Conservation (phyloP, 2,888 invertebrate genomes). For the Coecobrya sp. region DNA sequence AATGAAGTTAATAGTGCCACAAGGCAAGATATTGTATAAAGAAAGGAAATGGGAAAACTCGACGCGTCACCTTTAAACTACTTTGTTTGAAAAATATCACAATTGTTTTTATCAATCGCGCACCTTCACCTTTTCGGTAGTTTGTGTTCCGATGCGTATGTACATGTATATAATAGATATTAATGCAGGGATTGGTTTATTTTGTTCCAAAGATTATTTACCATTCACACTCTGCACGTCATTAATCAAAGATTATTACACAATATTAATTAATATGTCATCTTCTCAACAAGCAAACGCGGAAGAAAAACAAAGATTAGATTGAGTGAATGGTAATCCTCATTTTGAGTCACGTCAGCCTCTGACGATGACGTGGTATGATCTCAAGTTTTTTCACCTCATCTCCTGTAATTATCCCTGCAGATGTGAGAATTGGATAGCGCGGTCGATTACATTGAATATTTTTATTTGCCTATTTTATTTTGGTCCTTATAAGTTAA, state of each 20-base stretch:
- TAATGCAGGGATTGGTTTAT: background rate
- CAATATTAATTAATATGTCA: slow-evolving; percentile 45
- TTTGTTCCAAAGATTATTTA: background rate
- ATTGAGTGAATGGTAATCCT: background rate
- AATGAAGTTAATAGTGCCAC: too few relatives aligned
- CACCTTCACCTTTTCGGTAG: too few relatives aligned
- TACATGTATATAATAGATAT: background rate
- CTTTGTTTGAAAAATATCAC: too few relatives aligned
- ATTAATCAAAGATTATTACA: slow-evolving; percentile 35
- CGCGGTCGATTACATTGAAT: background rate
- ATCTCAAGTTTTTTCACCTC: background rate
- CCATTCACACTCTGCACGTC: background rate
- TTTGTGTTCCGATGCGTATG: too few relatives aligned
- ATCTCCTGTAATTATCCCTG: too few relatives aligned
- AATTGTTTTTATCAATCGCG: too few relatives aligned
- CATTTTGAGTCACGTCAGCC: background rate
- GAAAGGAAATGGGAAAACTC: too few relatives aligned
- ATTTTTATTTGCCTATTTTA: background rate
- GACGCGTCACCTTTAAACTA: too few relatives aligned
- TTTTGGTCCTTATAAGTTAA: background rate
- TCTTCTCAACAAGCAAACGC: background rate
- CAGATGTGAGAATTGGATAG: background rate
- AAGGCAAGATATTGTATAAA: too few relatives aligned
- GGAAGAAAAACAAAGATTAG: slow-evolving; percentile 3
- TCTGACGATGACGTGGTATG: background rate